Evolutionary conservation across 2,113 vertebrate genomes (phyloP).

Genomic region (Cynoglossus semilaevis): DNA sequence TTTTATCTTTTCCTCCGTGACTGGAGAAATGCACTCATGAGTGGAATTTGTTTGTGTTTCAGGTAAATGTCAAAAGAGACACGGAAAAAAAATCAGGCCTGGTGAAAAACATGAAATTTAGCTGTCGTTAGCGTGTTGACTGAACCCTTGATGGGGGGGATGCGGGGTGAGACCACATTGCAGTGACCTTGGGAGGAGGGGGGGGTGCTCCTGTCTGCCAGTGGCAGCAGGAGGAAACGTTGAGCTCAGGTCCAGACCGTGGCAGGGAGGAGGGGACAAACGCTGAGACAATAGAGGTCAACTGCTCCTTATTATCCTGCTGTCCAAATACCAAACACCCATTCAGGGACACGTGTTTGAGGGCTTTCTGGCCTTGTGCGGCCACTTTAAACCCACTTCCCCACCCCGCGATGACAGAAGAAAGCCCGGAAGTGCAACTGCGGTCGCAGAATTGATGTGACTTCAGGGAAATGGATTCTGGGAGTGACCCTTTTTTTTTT

Average conservation of each 20-base stretch:
- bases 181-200: slow-evolving; percentile 35
- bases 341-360: slow-evolving; percentile 32
- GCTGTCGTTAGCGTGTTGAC: slow-evolving; percentile 3
- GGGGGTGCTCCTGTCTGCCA: slow-evolving; percentile 18
- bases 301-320: slow-evolving; percentile 15
- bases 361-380: slow-evolving; percentile 5
- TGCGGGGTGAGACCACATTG: slow-evolving; percentile 43
- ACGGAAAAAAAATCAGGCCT: slow-evolving; percentile 23
- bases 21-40: slow-evolving; percentile 41
- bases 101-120: slow-evolving; percentile 29
- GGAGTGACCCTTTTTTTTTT: slow-evolving; percentile 42
- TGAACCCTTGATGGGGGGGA: slow-evolving; percentile 55
- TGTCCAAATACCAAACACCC: slow-evolving; percentile 22
- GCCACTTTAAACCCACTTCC: slow-evolving; percentile 4
- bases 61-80: slow-evolving; percentile 59
- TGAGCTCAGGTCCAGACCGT: slow-evolving; percentile 3
- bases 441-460: slow-evolving; percentile 13
- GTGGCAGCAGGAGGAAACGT: no score
- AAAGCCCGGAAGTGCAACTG: slow-evolving; percentile 26
- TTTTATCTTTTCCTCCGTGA: slow-evolving; percentile 1
- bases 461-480: slow-evolving; percentile 26
- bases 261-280: slow-evolving; percentile 48
- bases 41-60: slow-evolving; percentile 63
- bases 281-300: slow-evolving; percentile 53
- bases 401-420: not conserved